Evolutionary conservation across 1,140 invertebrate genomes (phyloP).

Genomic region (Manduca sexta): DNA sequence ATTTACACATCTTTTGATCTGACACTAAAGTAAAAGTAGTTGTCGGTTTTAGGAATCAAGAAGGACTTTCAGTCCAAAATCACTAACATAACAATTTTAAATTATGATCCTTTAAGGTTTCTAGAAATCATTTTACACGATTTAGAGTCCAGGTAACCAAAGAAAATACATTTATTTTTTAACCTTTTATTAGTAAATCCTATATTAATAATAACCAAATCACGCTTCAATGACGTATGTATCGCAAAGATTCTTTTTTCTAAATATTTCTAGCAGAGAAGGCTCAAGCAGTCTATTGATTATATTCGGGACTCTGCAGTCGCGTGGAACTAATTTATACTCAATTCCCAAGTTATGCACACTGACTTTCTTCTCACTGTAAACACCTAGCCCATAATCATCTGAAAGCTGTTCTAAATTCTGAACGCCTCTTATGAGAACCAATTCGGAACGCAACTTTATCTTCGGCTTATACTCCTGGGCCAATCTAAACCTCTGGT

Average conservation of each 20-base stretch:
- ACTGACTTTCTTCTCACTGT: slow-evolving; percentile 14
- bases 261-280: slow-evolving; percentile 17
- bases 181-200: background rate
- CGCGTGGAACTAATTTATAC: slow-evolving; percentile 14
- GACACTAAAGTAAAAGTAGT: background rate
- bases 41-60: too few relatives aligned
- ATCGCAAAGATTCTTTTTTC: slow-evolving; percentile 19
- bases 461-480: slow-evolving; percentile 17
- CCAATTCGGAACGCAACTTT: slow-evolving; percentile 21
- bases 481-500: slow-evolving; percentile 17
- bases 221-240: slow-evolving; percentile 8
- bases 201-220: slow-evolving; percentile 7
- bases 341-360: slow-evolving; percentile 18
- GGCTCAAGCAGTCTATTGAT: slow-evolving; percentile 19
- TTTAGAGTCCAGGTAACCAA: background rate
- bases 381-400: slow-evolving; percentile 25
- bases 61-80: too few relatives aligned
- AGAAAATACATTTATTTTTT: background rate
- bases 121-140: too few relatives aligned
- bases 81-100: too few relatives aligned
- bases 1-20: background rate
- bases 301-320: slow-evolving; percentile 18
- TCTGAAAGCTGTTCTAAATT: slow-evolving; percentile 11
- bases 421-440: slow-evolving; percentile 18
- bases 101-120: too few relatives aligned